Percentiles rank a stretch among this genome's conserved stretches.
Conservation (phyloP, 2,797 vertebrate species). For the Pogonophryne albipinna region DNA sequence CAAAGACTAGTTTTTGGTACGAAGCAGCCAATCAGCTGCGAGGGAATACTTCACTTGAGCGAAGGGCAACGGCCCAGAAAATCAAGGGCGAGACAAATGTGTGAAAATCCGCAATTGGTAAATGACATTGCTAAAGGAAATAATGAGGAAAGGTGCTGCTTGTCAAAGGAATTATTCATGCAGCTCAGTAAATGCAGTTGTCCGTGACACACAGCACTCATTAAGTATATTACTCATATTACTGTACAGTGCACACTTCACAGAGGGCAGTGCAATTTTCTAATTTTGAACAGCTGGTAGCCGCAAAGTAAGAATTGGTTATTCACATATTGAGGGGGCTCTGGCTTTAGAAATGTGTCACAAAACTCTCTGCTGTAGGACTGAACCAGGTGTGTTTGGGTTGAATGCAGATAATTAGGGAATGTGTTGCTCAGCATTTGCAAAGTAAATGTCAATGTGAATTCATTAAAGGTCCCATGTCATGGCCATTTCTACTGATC, state of each 20-base stretch:
- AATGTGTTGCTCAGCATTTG: constrained; percentile 19
- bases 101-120: constrained; percentile 10
- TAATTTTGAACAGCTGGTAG: constrained; percentile 9
- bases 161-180: constrained; percentile 52
- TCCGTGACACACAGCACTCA: constrained; percentile 26
- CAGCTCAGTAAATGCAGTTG: constrained; percentile 16
- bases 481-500: too few species aligned
- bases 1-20: not conserved
- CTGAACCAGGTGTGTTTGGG: not conserved
- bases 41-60: not conserved
- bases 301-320: not conserved
- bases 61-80: constrained; percentile 11
- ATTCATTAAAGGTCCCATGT: too few species aligned
- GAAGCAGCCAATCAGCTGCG: constrained; percentile 1
- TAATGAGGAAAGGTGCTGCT: constrained; percentile 31
- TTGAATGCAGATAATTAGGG: constrained; percentile 2
- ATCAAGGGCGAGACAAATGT: constrained; percentile 24
- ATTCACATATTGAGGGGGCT: constrained; percentile 15
- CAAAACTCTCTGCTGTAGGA: constrained; percentile 1
- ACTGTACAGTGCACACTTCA: constrained; percentile 10
- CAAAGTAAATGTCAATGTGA: constrained; percentile 4
- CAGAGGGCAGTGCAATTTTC: not conserved
- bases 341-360: constrained; percentile 1
- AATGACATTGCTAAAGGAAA: constrained; percentile 33
- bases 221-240: constrained; percentile 15